These are phyloP conservation scores for Acestrorhynchus altus DNA, from an alignment of 2,797 vertebrate genomes.

Conservation along the genomic window DNA sequence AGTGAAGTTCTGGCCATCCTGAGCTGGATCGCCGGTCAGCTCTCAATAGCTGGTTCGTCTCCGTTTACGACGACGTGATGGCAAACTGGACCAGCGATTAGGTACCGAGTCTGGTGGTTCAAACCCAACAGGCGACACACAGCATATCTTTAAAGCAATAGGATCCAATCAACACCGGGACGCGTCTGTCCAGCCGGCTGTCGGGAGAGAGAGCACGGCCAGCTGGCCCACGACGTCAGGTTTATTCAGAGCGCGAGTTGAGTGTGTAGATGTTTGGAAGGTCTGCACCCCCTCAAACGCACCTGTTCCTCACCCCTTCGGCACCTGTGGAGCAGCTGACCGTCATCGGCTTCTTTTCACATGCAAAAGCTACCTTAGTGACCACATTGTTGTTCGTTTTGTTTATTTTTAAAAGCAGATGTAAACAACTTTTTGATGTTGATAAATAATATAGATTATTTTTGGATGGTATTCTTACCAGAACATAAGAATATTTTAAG, in stretches of 20 bases:
- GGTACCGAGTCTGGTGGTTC: slow-evolving; percentile 10
- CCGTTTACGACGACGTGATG: slow-evolving; percentile 38
- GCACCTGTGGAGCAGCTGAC: slow-evolving; percentile 58
- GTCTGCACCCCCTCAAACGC: slow-evolving; percentile 52
- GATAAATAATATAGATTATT: slow-evolving; percentile 92
- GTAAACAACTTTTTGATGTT: slow-evolving; percentile 93
- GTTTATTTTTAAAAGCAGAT: slow-evolving; percentile 80
- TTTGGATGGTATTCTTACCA: slow-evolving; percentile 93
- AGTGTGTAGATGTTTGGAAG: slow-evolving; percentile 44
- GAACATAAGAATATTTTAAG: slow-evolving; percentile 91
- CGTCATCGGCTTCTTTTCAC: slow-evolving; percentile 77
- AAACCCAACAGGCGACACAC: slow-evolving; percentile 35
- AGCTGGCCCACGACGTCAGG: slow-evolving; percentile 57
- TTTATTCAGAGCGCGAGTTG: slow-evolving; percentile 50
- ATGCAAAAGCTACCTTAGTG: slow-evolving; percentile 75
- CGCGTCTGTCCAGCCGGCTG: slow-evolving; percentile 9
- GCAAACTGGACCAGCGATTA: slow-evolving; percentile 33
- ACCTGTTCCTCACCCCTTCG: slow-evolving; percentile 57
- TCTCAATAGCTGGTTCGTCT: slow-evolving; percentile 11
- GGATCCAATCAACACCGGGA: slow-evolving; percentile 38
- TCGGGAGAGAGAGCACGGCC: not conserved
- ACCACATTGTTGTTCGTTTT: slow-evolving; percentile 60
- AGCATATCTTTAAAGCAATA: slow-evolving; percentile 61
- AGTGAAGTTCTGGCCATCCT: slow-evolving; percentile 5
- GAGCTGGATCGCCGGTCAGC: slow-evolving; percentile 3